These are phyloP conservation scores for Chascanopsetta lugubris DNA, from an alignment of 2,113 vertebrate species.

Conservation along the genomic window DNA sequence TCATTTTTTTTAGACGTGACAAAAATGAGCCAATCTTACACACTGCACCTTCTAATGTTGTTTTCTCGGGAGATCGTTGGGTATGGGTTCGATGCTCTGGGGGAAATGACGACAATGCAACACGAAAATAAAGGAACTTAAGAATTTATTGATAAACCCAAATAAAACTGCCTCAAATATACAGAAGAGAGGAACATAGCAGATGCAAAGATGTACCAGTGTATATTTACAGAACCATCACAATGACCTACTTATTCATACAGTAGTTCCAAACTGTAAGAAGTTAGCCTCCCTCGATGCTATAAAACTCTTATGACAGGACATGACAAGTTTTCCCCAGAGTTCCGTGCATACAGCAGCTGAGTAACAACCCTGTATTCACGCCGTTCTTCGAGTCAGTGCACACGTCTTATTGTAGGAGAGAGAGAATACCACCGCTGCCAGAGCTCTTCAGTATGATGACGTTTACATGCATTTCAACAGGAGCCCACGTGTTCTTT, in stretches of 20 bases:
- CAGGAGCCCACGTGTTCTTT: conserved; percentile 10
- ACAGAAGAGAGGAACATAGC: conserved; percentile 70
- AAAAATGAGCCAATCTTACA: too few relatives aligned
- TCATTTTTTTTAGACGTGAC: too few relatives aligned
- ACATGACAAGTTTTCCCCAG: conserved; percentile 31
- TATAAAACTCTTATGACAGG: conserved; percentile 49
- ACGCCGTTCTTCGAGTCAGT: neutral
- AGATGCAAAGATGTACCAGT: conserved; percentile 71
- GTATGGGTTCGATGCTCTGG: neutral
- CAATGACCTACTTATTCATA: conserved; percentile 64
- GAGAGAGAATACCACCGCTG: conserved; percentile 5
- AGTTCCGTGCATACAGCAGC: conserved; percentile 38
- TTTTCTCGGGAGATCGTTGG: too few relatives aligned
- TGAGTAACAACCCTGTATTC: conserved; percentile 43
- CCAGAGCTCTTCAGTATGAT: conserved; percentile 18
- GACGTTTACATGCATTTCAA: conserved; percentile 44
- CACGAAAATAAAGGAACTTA: conserved; percentile 57
- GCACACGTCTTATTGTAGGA: conserved; percentile 5
- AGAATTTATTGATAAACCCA: conserved; percentile 77
- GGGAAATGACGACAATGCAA: neutral
- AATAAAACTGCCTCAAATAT: conserved; percentile 73
- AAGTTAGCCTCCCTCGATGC: conserved; percentile 51
- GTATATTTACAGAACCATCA: conserved; percentile 76
- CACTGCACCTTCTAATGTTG: too few relatives aligned
- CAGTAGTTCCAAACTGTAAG: conserved; percentile 59